A percentile compares a stretch with the other conserved stretches of the same genome.
These are phyloP conservation scores for Vesta saturnalis DNA, from an alignment of 2,888 invertebrate species.

Conservation along the genomic window DNA sequence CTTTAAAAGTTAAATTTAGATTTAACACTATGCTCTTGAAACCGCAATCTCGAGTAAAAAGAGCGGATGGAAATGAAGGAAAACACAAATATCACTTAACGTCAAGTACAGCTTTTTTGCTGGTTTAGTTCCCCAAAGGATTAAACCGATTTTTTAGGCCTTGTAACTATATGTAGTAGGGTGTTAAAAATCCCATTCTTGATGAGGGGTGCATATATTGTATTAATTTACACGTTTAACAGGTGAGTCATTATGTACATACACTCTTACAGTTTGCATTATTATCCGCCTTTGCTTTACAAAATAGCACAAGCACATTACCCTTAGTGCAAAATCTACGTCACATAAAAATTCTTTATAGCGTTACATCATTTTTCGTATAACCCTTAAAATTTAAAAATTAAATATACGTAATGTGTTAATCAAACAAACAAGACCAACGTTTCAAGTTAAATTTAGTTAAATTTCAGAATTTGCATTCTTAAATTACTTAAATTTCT, in stretches of 20 bases:
- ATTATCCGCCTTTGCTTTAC: too few species aligned
- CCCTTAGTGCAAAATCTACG: background rate
- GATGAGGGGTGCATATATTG: background rate
- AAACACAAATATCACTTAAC: constrained; percentile 31
- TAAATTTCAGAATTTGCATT: background rate
- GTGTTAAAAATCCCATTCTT: background rate
- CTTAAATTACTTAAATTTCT: constrained; percentile 24
- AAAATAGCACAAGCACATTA: too few species aligned
- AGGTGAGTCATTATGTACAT: background rate
- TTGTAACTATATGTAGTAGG: constrained; percentile 7
- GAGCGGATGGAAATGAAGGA: constrained; percentile 28
- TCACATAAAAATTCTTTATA: background rate
- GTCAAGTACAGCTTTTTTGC: constrained; percentile 28
- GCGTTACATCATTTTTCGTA: background rate
- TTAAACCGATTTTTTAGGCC: constrained; percentile 23
- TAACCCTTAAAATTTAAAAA: constrained; percentile 11
- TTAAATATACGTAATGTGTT: constrained; percentile 9
- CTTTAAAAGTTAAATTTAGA: constrained; percentile 1
- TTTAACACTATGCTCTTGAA: constrained; percentile 6
- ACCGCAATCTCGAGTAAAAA: constrained; percentile 23
- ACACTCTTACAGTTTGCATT: background rate
- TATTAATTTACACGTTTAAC: constrained; percentile 1
- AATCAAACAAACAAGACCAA: constrained; percentile 16
- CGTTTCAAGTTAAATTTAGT: background rate
- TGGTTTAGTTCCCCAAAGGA: constrained; percentile 26